Evolutionary conservation across 2,888 invertebrate genomes (phyloP).

Genomic region (Oegoconia quadripuncta): DNA sequence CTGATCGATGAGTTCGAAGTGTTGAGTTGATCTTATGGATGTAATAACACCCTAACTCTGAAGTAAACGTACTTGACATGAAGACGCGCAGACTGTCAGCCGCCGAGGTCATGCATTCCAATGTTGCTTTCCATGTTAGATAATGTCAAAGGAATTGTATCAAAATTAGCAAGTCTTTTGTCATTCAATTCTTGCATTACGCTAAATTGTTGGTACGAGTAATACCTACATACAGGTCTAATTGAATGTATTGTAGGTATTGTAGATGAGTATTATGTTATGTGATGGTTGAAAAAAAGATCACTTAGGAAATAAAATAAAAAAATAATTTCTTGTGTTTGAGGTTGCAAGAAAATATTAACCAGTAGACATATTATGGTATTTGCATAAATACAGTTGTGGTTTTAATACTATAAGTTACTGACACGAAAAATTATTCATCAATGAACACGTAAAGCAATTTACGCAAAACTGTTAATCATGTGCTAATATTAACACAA

Average conservation of each 20-base stretch:
- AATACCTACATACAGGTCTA: too few relatives aligned
- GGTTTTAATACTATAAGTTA: not conserved
- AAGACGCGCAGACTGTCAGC: not conserved
- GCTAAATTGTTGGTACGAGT: too few relatives aligned
- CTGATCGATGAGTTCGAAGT: too few relatives aligned
- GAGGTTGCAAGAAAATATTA: not conserved
- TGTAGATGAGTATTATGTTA: too few relatives aligned
- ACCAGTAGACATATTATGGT: not conserved
- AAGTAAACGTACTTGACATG: not conserved
- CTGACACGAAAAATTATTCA: not conserved
- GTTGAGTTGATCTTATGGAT: too few relatives aligned
- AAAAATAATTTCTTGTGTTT: not conserved
- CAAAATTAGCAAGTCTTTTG: slow-evolving; percentile 10
- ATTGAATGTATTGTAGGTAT: too few relatives aligned
- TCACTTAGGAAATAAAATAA: not conserved
- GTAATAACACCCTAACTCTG: too few relatives aligned
- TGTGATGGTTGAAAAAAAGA: too few relatives aligned
- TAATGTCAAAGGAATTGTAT: slow-evolving; percentile 8
- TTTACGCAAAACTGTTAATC: slow-evolving; percentile 8
- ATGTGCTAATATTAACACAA: slow-evolving; percentile 7
- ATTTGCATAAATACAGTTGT: too few relatives aligned
- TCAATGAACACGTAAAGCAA: slow-evolving; percentile 5
- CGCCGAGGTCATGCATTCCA: slow-evolving; percentile 2
- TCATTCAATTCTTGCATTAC: slow-evolving; percentile 4
- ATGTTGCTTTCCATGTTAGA: slow-evolving; percentile 5